Percentiles rank a stretch among this genome's conserved stretches.
Evolutionary conservation across 2,113 vertebrate species (phyloP).

Genomic region (Chamaea fasciata): DNA sequence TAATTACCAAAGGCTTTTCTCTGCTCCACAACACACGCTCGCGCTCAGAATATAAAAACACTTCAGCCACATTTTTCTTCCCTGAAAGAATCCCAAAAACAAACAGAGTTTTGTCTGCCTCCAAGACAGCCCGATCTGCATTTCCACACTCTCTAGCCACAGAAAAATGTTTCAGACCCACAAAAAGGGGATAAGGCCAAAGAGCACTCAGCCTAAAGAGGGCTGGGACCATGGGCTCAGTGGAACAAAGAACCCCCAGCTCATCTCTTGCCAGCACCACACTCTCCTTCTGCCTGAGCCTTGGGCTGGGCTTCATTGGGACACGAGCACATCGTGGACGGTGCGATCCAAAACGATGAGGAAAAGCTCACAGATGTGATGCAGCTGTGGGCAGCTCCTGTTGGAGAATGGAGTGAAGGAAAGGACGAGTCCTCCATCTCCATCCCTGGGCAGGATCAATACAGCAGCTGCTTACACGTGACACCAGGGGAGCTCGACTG

Average conservation of each 20-base stretch:
- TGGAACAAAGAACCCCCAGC: background rate
- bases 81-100: slow-evolving; percentile 8
- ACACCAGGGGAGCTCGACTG: background rate
- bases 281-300: background rate
- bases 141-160: background rate
- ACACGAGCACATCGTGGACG: fast-evolving
- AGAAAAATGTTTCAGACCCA: background rate
- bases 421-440: background rate
- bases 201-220: background rate
- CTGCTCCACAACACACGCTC: slow-evolving; percentile 13
- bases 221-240: background rate
- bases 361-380: background rate
- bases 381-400: background rate
- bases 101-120: slow-evolving; percentile 26
- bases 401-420: background rate
- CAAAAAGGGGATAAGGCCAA: background rate
- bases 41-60: slow-evolving; percentile 27
- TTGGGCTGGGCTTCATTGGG: background rate
- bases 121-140: background rate
- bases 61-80: background rate
- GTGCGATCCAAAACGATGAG: background rate
- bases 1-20: slow-evolving; percentile 40
- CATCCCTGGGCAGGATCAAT: background rate
- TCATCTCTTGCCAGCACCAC: background rate
- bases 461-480: background rate